Percentiles rank a stretch among this genome's conserved stretches.
phyloP scores from a whole-genome alignment of 2,888 invertebrate species.

The Agonopterix alstromeriana region DNA sequence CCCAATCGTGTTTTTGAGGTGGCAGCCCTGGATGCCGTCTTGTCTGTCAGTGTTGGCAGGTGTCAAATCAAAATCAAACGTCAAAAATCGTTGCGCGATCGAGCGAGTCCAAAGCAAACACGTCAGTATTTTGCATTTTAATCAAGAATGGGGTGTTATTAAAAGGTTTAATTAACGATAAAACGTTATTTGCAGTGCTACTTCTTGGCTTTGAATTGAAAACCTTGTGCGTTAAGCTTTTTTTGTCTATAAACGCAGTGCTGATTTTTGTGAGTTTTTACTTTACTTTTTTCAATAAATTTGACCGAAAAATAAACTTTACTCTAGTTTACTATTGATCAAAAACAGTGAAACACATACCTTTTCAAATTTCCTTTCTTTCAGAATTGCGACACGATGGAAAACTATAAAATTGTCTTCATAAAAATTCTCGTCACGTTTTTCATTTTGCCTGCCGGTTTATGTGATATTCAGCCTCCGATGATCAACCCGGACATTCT shows the following conservation, averaged over 20 bases:
- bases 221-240: no score
- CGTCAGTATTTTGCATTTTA: slow-evolving; percentile 49
- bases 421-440: slow-evolving; percentile 12
- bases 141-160: slow-evolving; percentile 11
- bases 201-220: no score
- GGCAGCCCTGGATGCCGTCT: no score
- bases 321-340: no score
- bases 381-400: slow-evolving; percentile 36
- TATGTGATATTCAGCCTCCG: slow-evolving; percentile 35
- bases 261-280: no score
- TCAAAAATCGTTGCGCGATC: slow-evolving; percentile 40
- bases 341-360: no score
- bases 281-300: no score
- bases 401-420: slow-evolving; percentile 5
- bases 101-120: slow-evolving; percentile 30
- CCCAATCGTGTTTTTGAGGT: no score
- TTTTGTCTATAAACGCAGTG: no score
- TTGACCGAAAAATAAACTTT: no score
- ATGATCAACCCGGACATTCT: slow-evolving; percentile 40
- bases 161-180: no score
- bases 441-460: slow-evolving; percentile 22
- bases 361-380: slow-evolving; percentile 19
- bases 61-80: slow-evolving; percentile 16
- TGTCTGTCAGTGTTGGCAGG: background rate
- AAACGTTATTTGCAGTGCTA: no score